Evolutionary conservation across 2,888 invertebrate genomes (phyloP).

Genomic region (Loripinus fragilis): DNA sequence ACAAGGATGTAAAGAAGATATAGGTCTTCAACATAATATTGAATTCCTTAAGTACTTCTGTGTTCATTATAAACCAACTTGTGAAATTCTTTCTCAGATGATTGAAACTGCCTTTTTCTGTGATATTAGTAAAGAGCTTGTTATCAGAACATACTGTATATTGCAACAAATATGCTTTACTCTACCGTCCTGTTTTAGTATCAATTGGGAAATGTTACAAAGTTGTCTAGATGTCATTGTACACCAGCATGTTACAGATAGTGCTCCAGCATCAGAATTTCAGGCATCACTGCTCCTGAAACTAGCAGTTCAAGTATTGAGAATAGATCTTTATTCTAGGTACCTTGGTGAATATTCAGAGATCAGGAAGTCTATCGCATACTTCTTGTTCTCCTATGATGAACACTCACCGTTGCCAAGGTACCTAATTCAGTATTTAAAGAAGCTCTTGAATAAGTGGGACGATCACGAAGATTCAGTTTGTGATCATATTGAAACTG

Average conservation of each 20-base stretch:
- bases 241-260: neutral
- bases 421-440: neutral
- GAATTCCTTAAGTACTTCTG: neutral
- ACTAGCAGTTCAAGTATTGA: neutral
- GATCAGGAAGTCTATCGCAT: neutral
- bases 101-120: neutral
- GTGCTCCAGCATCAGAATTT: neutral
- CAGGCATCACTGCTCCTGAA: neutral
- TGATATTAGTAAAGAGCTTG: neutral
- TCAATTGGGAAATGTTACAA: neutral
- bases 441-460: too few relatives aligned
- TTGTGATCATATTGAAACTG: too few relatives aligned
- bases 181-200: neutral
- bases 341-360: neutral
- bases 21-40: neutral
- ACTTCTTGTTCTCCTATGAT: neutral
- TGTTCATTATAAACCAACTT: neutral
- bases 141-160: neutral
- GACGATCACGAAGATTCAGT: too few relatives aligned
- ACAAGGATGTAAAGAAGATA: neutral
- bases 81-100: neutral
- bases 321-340: neutral
- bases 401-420: neutral
- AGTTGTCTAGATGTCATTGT: neutral
- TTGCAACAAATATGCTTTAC: neutral